phyloP scores from a whole-genome alignment of 2,113 vertebrate species.

The Oxyruncus cristatus region DNA sequence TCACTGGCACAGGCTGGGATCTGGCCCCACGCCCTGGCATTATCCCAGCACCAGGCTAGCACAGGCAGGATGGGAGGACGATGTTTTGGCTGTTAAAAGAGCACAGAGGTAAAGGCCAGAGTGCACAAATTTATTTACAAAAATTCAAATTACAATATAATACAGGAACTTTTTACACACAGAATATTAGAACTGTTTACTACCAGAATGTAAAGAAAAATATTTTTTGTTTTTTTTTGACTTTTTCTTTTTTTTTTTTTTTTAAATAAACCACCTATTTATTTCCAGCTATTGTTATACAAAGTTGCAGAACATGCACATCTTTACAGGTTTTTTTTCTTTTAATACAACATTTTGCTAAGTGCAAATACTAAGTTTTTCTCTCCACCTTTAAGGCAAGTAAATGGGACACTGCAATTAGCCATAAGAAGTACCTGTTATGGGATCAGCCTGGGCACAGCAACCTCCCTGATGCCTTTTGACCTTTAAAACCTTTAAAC shows the following conservation, averaged over 20 bases:
- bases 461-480: not conserved
- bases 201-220: slow-evolving; percentile 75
- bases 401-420: slow-evolving; percentile 47
- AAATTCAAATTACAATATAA: slow-evolving; percentile 78
- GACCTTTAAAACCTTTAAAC: not conserved
- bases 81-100: rapidly evolving
- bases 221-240: not conserved
- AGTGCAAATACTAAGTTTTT: slow-evolving; percentile 79
- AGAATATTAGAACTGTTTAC: slow-evolving; percentile 63
- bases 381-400: slow-evolving; percentile 83
- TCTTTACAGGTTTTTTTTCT: slow-evolving; percentile 33
- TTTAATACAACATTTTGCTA: slow-evolving; percentile 63
- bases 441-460: not conserved
- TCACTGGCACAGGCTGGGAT: not conserved
- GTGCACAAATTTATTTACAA: slow-evolving; percentile 80
- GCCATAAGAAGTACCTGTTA: slow-evolving; percentile 29
- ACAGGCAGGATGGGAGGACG: not conserved
- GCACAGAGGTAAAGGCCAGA: not conserved
- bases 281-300: slow-evolving; percentile 68
- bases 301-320: slow-evolving; percentile 76
- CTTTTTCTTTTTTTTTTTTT: not conserved
- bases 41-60: not conserved
- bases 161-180: slow-evolving; percentile 80
- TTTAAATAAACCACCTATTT: slow-evolving; percentile 68
- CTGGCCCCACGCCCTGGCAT: not conserved